Base-by-base conservation (phyloP, 2,113 vertebrate genomes). In the Cavia porcellus region DNA sequence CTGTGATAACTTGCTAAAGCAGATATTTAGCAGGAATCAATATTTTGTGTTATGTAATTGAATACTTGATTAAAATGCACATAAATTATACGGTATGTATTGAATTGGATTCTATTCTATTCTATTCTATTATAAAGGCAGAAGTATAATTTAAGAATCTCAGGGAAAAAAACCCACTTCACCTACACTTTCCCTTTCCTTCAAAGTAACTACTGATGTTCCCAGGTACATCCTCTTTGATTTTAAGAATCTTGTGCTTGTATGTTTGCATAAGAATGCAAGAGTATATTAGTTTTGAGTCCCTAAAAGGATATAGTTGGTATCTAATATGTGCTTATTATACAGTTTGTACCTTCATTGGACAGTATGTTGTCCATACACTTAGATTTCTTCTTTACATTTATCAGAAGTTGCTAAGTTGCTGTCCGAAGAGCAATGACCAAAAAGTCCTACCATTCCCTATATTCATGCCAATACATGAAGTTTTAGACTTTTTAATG, bases 401-500 rank as follows among this genome's bases (percentile, higher is more conserved):
- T 45, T 32, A 79, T 30, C 57, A 55, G 55, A 61, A 86, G 22
- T 61, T 84, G 62, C 50, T 55, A 87, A 79, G 17, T 77, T 50
- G 38, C 47, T 82, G 19, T 47, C 61, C 17, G 52, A 92, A 87
- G 19, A 87, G 14, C 14, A 80, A 20, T 28, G 89, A 86, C 17
- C n/a, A n/a, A 32, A 82, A 91, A 55, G 35, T 90, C 42, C 55
- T 84, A 17, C 22, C 15, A 57, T 91, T 93, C 47, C 72, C 74
- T 52, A 57, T 66, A 64, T 66, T 92, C 85, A 89, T 52, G 68
- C 24, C 38, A 61, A 62, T 55, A 66, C 3, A 61, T 55, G 68
- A 80, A 85, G 86, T 47, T 85, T 75, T 19, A 91, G 72, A 77
- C 4, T 85, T 94, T 86, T 89, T 89, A 55, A 88, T 89, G 57